A percentile compares a stretch with the other conserved stretches of the same genome.
Evolutionary conservation across 2,113 vertebrate genomes (phyloP).

Genomic region (Bothrops jararaca): DNA sequence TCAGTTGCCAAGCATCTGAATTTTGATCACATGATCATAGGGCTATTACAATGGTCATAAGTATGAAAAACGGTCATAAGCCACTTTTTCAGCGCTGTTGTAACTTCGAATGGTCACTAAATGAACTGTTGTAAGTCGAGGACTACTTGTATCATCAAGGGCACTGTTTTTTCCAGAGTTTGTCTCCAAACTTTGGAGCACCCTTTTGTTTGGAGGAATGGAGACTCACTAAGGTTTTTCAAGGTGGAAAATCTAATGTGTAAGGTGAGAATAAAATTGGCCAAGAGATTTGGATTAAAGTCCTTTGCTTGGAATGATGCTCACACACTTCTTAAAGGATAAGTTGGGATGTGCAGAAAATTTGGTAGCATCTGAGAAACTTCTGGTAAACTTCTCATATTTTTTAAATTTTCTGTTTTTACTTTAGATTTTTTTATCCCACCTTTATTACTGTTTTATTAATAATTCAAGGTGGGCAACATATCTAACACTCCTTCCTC

Average conservation of each 20-base stretch:
- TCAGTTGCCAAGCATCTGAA: no score
- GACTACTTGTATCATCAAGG: neutral
- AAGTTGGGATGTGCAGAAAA: neutral
- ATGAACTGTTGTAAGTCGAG: no score
- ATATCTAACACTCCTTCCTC: no score
- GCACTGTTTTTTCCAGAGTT: neutral
- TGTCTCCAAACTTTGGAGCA: neutral
- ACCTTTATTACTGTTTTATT: no score
- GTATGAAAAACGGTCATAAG: no score
- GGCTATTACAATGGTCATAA: no score
- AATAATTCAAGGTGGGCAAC: no score
- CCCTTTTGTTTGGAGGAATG: neutral
- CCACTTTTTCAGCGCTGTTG: no score
- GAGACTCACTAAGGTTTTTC: neutral
- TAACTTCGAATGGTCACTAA: no score
- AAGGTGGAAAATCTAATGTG: neutral
- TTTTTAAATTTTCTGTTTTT: no score
- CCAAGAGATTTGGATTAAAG: neutral
- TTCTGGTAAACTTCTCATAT: neutral
- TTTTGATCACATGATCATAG: no score
- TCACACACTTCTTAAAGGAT: neutral
- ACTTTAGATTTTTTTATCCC: no score
- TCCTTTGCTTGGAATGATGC: neutral
- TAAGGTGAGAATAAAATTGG: neutral
- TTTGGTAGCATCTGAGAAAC: neutral